phyloP scores from a whole-genome alignment of 1,140 invertebrate species.

The Galleria mellonella region DNA sequence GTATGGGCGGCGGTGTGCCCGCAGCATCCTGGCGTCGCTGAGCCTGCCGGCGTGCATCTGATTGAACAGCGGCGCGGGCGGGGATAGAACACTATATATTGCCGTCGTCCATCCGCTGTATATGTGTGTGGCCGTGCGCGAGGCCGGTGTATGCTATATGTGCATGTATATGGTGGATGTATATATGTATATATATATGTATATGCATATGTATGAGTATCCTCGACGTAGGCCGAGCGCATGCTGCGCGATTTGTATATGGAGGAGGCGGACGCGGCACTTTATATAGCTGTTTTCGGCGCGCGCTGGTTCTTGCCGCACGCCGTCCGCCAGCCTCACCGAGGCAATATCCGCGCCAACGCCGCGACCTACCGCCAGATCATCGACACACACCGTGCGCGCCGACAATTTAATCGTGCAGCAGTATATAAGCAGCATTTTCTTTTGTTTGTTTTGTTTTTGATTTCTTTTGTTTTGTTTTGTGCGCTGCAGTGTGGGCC shows the following conservation, averaged over 20 bases:
- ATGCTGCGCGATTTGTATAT: constrained; percentile 82
- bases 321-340: constrained; percentile 90
- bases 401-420: constrained; percentile 85
- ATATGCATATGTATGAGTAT: no score
- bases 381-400: constrained; percentile 91
- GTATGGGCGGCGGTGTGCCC: no score
- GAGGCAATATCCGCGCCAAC: constrained; percentile 91
- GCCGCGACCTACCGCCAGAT: constrained; percentile 93
- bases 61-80: constrained; percentile 87
- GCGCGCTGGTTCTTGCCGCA: constrained; percentile 93
- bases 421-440: constrained; percentile 89
- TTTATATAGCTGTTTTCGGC: constrained; percentile 93
- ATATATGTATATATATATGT: no score
- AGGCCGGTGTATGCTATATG: no score
- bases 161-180: no score
- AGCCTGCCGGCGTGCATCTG: constrained; percentile 98
- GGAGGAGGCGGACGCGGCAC: constrained; percentile 95
- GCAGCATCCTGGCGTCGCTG: constrained; percentile 90
- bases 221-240: constrained; percentile 85
- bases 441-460: no score
- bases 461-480: no score
- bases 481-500: no score
- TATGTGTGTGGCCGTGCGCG: constrained; percentile 83
- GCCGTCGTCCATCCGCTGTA: constrained; percentile 93
- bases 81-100: no score